Base-by-base conservation (phyloP, 2,888 invertebrate species). In the Drosophila mimica region DNA sequence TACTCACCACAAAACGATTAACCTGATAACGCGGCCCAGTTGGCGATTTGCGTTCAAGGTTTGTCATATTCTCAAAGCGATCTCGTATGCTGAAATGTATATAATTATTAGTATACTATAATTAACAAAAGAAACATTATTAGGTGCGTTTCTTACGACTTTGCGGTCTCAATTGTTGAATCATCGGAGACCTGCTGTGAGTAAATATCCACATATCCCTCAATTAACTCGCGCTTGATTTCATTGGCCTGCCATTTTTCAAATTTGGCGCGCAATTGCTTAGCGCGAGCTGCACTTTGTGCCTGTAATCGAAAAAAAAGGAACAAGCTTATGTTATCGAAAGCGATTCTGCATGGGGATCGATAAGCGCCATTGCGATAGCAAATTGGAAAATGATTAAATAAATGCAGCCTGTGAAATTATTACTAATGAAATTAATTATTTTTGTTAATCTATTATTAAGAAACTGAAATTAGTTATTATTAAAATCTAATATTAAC, bases 1-100 rank as follows among this genome's bases (percentile, higher is more conserved):
- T 60, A 85, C 97, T 96, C 93, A 98, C 98, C 95, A 98, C 97
- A 95, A 98, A 98, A 94, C 98, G 94, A 93, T 98, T 97, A 84
- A 98, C 97, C 95, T 96, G 96, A 73, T 95, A 94, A 76, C 95
- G 94, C 31, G 94, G 94, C 58, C 94, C 93, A 73, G 94, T 94
- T 68, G 93, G 93, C 25, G 76, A 66, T 33, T 95, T 93, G 74
- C 93, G 93, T 58, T 93, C 93, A 17, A 93, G 92, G 63, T 95
- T 95, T 73, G 96, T 96, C 94, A 98, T 95, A 70, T 97, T 97
- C 93, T 98, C 98, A 93, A 98, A 99, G 91, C 96, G 95, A 70
- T 97, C 97, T 68, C 97, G 96, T 84, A 98, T 95, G 92, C 96
- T 97, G 92, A 56, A 93, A 93, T 28, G 9, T 13, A 17, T 34